Conservation (phyloP, 1,140 invertebrate species). For the Drosophila neocordata region DNA sequence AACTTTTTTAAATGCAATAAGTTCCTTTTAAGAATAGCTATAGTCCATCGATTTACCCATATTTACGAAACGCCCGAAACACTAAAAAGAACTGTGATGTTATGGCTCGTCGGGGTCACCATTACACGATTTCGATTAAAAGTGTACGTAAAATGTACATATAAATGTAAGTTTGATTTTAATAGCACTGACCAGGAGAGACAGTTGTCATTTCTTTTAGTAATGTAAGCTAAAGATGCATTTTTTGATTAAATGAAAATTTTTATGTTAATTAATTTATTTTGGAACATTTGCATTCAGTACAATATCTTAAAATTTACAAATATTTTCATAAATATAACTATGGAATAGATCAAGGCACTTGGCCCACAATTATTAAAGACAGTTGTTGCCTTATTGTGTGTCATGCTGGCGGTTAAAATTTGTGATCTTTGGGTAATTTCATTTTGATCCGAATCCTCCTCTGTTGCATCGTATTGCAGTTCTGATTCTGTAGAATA, state of each 20-base stretch:
- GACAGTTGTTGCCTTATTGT: slow-evolving; percentile 22
- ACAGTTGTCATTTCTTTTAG: too few species aligned
- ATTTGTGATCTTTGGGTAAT: slow-evolving; percentile 62
- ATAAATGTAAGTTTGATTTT: too few species aligned
- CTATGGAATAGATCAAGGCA: slow-evolving; percentile 29
- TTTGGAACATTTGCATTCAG: slow-evolving; percentile 43
- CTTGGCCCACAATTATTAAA: slow-evolving; percentile 1
- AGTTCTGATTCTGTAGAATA: slow-evolving; percentile 79
- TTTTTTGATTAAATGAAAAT: too few species aligned
- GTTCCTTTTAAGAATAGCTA: too few species aligned
- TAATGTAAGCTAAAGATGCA: too few species aligned
- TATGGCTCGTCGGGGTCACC: neutral
- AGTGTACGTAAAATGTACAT: too few species aligned
- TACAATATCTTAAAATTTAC: slow-evolving; percentile 32
- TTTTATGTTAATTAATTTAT: slow-evolving; percentile 33
- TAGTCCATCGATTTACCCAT: too few species aligned
- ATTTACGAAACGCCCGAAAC: too few species aligned
- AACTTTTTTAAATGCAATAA: neutral
- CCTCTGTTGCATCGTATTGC: slow-evolving; percentile 56
- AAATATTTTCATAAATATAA: slow-evolving; percentile 33
- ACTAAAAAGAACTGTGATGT: neutral
- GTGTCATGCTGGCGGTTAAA: slow-evolving; percentile 61
- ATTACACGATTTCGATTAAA: too few species aligned
- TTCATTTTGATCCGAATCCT: slow-evolving; percentile 58
- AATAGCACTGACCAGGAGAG: too few species aligned